These are phyloP conservation scores for Heterodera carotae DNA, from an alignment of 1,140 invertebrate species.

Conservation along the genomic window DNA sequence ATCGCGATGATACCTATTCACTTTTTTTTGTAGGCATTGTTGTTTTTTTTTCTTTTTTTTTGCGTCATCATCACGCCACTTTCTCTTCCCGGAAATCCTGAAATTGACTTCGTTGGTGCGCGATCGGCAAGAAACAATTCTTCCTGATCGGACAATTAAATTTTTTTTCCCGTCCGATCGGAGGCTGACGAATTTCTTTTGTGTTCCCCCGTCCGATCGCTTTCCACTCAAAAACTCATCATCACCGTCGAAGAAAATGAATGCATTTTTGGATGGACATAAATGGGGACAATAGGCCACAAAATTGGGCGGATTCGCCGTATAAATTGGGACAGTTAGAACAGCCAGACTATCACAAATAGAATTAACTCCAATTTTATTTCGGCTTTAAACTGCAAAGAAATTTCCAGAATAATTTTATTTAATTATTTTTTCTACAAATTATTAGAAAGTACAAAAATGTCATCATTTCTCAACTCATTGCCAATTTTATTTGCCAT, in stretches of 20 bases:
- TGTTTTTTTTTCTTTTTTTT: not conserved
- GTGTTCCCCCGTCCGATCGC: not conserved
- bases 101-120: not conserved
- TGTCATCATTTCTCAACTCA: conserved; percentile 8
- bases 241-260: no score
- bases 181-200: not conserved
- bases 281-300: not conserved
- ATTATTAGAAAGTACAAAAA: not conserved
- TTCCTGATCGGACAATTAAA: not conserved
- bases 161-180: not conserved
- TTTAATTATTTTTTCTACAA: not conserved
- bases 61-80: not conserved
- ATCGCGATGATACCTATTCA: not conserved
- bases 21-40: not conserved
- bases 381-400: no score
- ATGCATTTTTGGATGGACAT: not conserved
- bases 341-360: not conserved
- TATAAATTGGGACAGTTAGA: not conserved
- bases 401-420: not conserved
- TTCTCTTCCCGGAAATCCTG: not conserved
- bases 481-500: conserved; percentile 11
- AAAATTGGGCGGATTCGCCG: not conserved
- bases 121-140: not conserved
- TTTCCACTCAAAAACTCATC: no score
- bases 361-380: no score